Percentiles rank a stretch among this genome's conserved stretches.
Evolutionary conservation across 2,888 invertebrate genomes (phyloP).

Genomic region (Lasius fuliginosus): DNA sequence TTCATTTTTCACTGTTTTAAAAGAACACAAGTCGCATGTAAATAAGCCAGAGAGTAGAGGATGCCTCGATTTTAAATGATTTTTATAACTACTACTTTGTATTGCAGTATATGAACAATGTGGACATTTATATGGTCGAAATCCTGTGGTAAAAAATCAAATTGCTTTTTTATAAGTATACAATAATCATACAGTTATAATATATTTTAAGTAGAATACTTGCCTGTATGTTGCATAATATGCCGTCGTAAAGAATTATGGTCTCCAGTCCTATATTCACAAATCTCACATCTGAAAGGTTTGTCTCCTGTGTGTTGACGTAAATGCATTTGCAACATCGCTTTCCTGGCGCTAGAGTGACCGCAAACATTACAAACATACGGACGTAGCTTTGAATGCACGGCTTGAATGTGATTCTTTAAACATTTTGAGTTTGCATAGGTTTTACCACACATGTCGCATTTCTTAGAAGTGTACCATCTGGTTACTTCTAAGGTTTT

Average conservation of each 20-base stretch:
- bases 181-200: neutral
- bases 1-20: constrained; percentile 88
- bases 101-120: constrained; percentile 91
- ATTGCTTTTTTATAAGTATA: neutral
- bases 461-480: constrained; percentile 89
- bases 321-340: constrained; percentile 91
- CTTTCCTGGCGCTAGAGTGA: constrained; percentile 91
- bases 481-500: constrained; percentile 82
- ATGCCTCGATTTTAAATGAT: constrained; percentile 88
- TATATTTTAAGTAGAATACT: neutral
- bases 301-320: constrained; percentile 93
- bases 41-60: constrained; percentile 86
- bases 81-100: constrained; percentile 90
- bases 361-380: constrained; percentile 92
- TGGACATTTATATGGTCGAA: constrained; percentile 89
- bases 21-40: constrained; percentile 88
- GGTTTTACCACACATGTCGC: constrained; percentile 90
- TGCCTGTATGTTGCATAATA: constrained; percentile 89
- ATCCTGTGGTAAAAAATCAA: constrained; percentile 82
- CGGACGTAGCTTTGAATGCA: constrained; percentile 92
- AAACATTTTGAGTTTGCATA: constrained; percentile 91
- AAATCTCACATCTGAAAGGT: constrained; percentile 91
- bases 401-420: constrained; percentile 90
- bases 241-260: constrained; percentile 91
- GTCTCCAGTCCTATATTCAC: constrained; percentile 91